Evolutionary conservation across 2,113 vertebrate species (phyloP), one percentile per base, ranked within the genome.

Genomic region (Anguilla japonica): DNA sequence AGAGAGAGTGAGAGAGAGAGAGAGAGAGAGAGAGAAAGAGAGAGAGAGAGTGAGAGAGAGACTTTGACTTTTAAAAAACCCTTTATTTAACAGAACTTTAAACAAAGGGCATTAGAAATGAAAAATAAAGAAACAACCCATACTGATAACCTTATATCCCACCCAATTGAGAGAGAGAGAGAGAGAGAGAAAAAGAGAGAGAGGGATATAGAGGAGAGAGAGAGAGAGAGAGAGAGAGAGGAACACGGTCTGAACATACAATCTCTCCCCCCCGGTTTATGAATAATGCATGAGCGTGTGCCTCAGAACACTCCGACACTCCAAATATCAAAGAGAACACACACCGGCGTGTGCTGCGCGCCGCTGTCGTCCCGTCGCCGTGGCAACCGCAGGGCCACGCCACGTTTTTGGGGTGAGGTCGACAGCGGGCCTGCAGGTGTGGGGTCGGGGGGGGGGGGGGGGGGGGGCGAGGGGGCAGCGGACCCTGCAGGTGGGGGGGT

Each of bases 251-350:
- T 87, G 89, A 93, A 89, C 88, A 88, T 87, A 87, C 80, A 86
- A 71, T 90, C 88, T 92, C 43, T 8, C 43, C 43, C 43, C 89
- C 89, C 89, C 81, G 87, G 88, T 90, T 92, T 91, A 92, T 91
- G 86, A 91, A 94, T 91, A 92, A 91, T 90, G 89, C 86, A 89
- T 63, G 84, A 84, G 86, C 78, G 87, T 84, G 88, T 88, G 87
- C 89, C 92, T 93, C 91, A 91, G 91, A 90, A 34, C 34, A 34
- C 34, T 34, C 34, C 34, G 34, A 90, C 26, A 41, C 46, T 41
- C 56, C 53, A 81, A 41, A 79, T 41, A 71, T 85, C 71, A 34
- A 56, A 85, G n/a, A 40, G 13, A 40, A 39, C 15, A 39, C 20
- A 71, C 63, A 40, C 39, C 13, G 78, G 39, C 14, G 41, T 81